Evolutionary conservation across 2,797 vertebrate species (phyloP), one percentile per base, ranked within the genome.

Genomic region (Pangasius krempfi): DNA sequence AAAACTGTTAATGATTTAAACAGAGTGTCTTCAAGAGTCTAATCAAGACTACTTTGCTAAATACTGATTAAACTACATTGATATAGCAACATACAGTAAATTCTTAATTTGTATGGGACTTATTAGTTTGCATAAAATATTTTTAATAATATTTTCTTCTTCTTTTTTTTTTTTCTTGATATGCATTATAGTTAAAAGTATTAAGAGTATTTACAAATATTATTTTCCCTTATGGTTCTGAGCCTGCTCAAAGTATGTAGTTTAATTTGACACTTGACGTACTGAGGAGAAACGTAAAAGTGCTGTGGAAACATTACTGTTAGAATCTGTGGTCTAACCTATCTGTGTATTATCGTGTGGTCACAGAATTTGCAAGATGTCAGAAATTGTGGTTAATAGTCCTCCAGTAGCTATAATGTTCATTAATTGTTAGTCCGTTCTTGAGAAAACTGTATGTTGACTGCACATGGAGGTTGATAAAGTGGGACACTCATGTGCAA

Each of bases 401-500:
- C 22, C 37, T n/a, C 37, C 22, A 62, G 37, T n/a, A 10, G 4
- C 13, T n/a, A 9, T 2, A n/a, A 10, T 37, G 13, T 68, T 68
- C 7, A 80, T 56, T 56, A 33, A 33, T 16, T 20, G n/a, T 54
- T 13, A 40, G 22, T 83, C 64, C 0, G 47, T 70, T 70, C 5
- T 70, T 4, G 14, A 22, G 1, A 68, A 33, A 30, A 13, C 18
- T 14, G 30, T 92, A 91, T 90, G 93, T 92, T 94, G 90, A 93
- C 64, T 82, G 76, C 92, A 89, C n/a, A 92, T 92, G 88, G 89
- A 87, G 80, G 82, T 79, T 89, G 66, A 87, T 78, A 7, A 96
- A 94, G 88, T 94, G 93, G 95, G 90, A 72, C 94, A 92, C 13
- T 22, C 25, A 88, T 82, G 12, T 87, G 30, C 75, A 86, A 37